Base-by-base conservation (phyloP, 2,113 vertebrate species). In the Onychorhynchus coronatus region DNA sequence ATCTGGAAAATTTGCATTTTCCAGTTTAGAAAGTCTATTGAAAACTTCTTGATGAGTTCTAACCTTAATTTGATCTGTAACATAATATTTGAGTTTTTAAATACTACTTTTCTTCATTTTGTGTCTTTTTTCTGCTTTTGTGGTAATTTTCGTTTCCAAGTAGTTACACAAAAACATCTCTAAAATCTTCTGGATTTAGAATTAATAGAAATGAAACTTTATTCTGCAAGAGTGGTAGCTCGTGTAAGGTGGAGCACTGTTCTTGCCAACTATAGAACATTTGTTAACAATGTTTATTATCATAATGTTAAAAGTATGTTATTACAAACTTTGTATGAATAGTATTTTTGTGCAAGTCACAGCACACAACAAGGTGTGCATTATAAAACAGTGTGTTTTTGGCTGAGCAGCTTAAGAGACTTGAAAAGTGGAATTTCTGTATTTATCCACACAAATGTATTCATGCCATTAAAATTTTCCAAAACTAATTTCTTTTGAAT, bases 241-340 rank as follows among this genome's bases (percentile, higher is more conserved):
- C 41, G 30, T 65, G 35, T 91, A 91, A 97, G 56, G 68, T 88
- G 84, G 66, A 87, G 28, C 88, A 59, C n/a, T 42, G 33, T 85
- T 44, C 73, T 92, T 96, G 74, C 84, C 79, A 89, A 70, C 35
- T 61, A 67, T 70, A 92, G 95, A 97, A 90, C 91, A 81, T 91
- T 97, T 96, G 92, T 96, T 97, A 93, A 91, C 87, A 95, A 67
- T 97, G 96, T 98, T 98, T 98, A 97, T 98, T 98, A 97, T 97
- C 66, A 71, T 96, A 97, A 91, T 94, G 81, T 61, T 94, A 85
- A 78, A 97, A 93, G 89, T 95, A 96, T 97, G 95, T 96, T 97
- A 96, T 97, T 96, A 72, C 88, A 97, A 88, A 96, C 93, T 75
- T 96, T 41, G 52, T 50, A 67, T 77, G 86, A 98, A 95, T 97